Evolutionary conservation across 2,888 invertebrate species (phyloP).

Genomic region (Amphipyra berbera): DNA sequence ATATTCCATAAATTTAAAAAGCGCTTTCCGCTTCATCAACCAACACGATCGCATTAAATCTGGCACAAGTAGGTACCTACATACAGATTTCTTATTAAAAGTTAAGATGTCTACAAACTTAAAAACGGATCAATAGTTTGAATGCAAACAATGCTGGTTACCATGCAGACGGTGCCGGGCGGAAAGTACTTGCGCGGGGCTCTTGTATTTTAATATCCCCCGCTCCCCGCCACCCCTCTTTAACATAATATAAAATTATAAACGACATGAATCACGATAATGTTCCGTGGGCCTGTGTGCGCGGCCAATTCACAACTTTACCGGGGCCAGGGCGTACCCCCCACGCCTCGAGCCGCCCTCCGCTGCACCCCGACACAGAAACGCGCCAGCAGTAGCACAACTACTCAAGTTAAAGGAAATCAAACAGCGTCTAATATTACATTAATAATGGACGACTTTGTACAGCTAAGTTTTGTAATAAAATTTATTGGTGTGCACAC

Average conservation of each 20-base stretch:
- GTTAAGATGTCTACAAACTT: conserved; percentile 57
- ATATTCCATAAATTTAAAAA: neutral
- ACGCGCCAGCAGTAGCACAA: conserved; percentile 42
- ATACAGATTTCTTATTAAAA: conserved; percentile 16
- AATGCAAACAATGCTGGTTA: conserved; percentile 85
- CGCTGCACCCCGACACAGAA: conserved; percentile 63
- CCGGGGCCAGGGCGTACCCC: conserved; percentile 71
- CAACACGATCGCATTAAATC: neutral
- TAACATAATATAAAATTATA: conserved; percentile 90
- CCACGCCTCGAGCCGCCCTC: conserved; percentile 65
- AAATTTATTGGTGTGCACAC: conserved; percentile 1
- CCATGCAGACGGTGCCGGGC: conserved; percentile 80
- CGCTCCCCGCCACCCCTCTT: conserved; percentile 76
- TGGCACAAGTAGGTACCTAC: too few species aligned
- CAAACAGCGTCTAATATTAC: conserved; percentile 3
- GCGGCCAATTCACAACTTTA: conserved; percentile 88
- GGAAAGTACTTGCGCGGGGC: conserved; percentile 78
- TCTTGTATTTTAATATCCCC: conserved; percentile 88
- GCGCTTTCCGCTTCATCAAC: neutral
- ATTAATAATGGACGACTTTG: too few species aligned
- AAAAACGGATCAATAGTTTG: conserved; percentile 82
- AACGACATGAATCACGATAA: conserved; percentile 90
- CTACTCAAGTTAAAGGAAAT: conserved; percentile 31
- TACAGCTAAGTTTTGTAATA: too few species aligned
- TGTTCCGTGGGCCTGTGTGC: conserved; percentile 83